Base-by-base conservation (phyloP, 2,113 vertebrate species). In the Cranoglanis bouderius region DNA sequence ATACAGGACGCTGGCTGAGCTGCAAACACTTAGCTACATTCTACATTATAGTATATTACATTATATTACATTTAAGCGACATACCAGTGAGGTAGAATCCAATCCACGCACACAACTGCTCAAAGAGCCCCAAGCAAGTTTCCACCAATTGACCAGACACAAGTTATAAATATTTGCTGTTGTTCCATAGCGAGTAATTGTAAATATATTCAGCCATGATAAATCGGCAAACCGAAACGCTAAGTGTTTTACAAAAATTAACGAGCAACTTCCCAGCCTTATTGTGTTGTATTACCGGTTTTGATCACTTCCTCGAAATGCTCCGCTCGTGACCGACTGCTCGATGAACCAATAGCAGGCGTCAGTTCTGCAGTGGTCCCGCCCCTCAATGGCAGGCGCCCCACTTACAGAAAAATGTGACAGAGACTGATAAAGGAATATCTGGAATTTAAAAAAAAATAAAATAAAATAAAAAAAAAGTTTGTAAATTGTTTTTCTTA, bases 261-360 rank as follows among this genome's bases (percentile, higher is more conserved):
- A 6, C 32, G 2, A 19, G 14, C n/a, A 87, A 55, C 59, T 53
- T 10, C 5, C 57, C 67, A 7, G 6, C 75, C 6, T 35, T 49
- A 24, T 12, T 40, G 12, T 16, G 14, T 12, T 18, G 51, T 18
- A 57, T 49, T 21, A 85, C 87, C 81, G 67, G 81, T 10, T 89
- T 89, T 65, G 38, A 59, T 88, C 43, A 77, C 88, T 89, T 89
- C 88, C 88, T 80, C 10, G n/a, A 81, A 53, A 12, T 46, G 51
- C 9, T 16, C n/a, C 46, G 49, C 19, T 63, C 16, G 4, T 77
- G 74, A 89, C 21, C 10, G 72, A 72, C 88, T 18, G 16, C 21
- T 21, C 57, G 1, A 35, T 21, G 26, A 67, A 29, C 83, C 88
- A 89, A 81, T 89, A 32, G 70, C 10, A 43, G 32, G 4, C 32